These are phyloP conservation scores for Ctenosaura bakeri DNA, from an alignment of 2,797 vertebrate genomes.

Conservation along the genomic window DNA sequence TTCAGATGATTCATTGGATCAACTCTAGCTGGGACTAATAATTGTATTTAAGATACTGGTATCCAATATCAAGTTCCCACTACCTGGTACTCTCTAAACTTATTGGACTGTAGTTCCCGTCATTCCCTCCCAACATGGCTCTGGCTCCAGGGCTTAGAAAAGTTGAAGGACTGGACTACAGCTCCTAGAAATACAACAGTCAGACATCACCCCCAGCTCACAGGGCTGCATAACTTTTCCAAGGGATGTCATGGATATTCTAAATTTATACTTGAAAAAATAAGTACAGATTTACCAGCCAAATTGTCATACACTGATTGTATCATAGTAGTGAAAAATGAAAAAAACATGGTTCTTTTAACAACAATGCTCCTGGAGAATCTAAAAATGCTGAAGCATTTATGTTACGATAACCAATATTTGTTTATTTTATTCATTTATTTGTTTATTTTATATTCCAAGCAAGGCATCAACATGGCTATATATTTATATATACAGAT, in stretches of 20 bases:
- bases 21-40: too few species aligned
- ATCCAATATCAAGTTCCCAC: too few species aligned
- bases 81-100: too few species aligned
- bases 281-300: background rate
- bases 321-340: background rate
- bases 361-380: background rate
- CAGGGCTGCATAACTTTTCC: background rate
- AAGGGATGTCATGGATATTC: background rate
- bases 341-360: background rate
- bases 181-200: background rate
- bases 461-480: too few species aligned
- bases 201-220: background rate
- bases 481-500: background rate
- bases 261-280: conserved; percentile 1
- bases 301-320: background rate
- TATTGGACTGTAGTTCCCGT: too few species aligned
- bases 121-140: too few species aligned
- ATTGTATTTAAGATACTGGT: too few species aligned
- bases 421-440: too few species aligned
- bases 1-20: too few species aligned
- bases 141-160: too few species aligned
- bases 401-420: background rate
- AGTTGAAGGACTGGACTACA: background rate
- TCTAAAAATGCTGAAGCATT: background rate
- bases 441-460: too few species aligned